These are phyloP conservation scores for Cinclus cinclus DNA, from an alignment of 2,113 vertebrate species.

Conservation along the genomic window DNA sequence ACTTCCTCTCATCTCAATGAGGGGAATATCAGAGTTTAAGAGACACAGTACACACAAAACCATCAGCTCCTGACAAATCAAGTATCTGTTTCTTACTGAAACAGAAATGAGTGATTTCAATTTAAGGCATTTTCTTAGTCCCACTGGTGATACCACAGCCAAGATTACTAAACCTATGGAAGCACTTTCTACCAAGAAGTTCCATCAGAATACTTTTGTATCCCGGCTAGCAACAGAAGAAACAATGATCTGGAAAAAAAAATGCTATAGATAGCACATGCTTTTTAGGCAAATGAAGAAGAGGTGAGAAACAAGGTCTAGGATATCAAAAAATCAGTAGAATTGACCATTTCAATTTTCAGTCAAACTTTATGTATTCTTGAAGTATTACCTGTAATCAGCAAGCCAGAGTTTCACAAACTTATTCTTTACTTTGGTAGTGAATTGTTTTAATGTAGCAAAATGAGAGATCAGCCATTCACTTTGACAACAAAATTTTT, in stretches of 20 bases:
- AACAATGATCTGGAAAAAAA: not conserved
- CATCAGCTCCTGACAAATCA: not conserved
- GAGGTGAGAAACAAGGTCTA: not conserved
- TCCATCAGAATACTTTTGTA: not conserved
- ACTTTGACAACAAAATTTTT: not conserved
- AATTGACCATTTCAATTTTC: not conserved
- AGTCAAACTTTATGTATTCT: not conserved
- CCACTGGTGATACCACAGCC: not conserved
- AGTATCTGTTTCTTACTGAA: not conserved
- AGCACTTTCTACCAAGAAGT: not conserved
- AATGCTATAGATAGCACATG: not conserved
- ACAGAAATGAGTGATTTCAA: not conserved
- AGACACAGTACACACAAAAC: not conserved
- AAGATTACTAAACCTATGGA: not conserved
- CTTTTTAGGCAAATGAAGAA: not conserved
- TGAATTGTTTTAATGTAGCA: not conserved
- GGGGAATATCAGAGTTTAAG: not conserved
- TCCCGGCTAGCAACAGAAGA: not conserved
- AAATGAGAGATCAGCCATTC: not conserved
- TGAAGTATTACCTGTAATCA: not conserved
- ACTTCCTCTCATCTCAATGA: not conserved
- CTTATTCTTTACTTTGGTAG: not conserved
- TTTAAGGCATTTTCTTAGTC: not conserved
- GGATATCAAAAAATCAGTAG: not conserved
- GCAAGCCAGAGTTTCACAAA: not conserved